Evolutionary conservation across 1,140 invertebrate species (phyloP), one percentile per base, ranked within the genome.

Genomic region (Pomacea maculata): DNA sequence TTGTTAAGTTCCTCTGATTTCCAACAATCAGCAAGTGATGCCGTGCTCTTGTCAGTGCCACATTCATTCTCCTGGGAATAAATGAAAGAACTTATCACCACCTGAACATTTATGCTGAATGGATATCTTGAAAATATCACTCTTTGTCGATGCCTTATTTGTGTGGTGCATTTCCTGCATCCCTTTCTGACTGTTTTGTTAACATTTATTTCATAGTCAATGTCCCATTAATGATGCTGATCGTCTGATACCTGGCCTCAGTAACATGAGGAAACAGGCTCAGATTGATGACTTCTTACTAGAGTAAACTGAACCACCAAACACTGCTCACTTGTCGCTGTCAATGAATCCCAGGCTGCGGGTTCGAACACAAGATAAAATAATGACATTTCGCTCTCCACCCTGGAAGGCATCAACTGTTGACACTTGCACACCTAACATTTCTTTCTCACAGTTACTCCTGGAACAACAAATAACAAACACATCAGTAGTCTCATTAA

Each of bases 401-500:
- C 89, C 89, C 78, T 90, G 89, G 79, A 90, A 90, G 12, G 89
- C 88, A 83, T 90, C 89, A 14, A 90, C 89, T 17, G 89, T 90
- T 3, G 89, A 89, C 25, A 90, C 87, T 74, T 86, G 86, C 3
- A 88, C 81, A 12, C 82, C 81, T 65, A 78, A 84, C 74, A 87
- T 57, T 21, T 86, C 85, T 57, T 79, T 85, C 68, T 81, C 54
- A 12, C 70, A 75, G 14, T 76, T 68, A 75, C 55, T 70, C 21
- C 86, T 87, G 80, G 11, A 17, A 61, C 15, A 61, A 61, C 57
- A 61, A 61, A 61, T 17, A 61, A 11, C 4, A 61, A 61, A 4
- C 3, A 45, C 1, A 6, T 45, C 6, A 25, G 25, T 25, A 25
- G 25, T 25, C 25, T 25, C 25, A 25, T 25, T 25, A 25, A 25